Conservation (phyloP, 2,113 vertebrate genomes). For the Vulpes ferrilata region DNA sequence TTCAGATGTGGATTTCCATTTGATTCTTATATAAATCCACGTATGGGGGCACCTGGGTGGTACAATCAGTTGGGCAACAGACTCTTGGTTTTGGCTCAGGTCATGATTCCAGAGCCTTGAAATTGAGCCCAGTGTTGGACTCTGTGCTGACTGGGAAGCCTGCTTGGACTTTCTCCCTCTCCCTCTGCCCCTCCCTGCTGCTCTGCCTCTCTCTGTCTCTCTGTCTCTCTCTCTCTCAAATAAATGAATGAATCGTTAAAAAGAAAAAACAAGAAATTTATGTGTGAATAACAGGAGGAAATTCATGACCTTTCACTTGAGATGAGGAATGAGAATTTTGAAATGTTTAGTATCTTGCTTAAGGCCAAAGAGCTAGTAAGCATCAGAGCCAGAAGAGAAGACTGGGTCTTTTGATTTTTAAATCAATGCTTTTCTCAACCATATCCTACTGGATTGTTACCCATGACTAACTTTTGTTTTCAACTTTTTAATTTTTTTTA, state of each 20-base stretch:
- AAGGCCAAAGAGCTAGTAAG: background rate
- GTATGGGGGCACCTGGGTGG: background rate
- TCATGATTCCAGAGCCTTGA: background rate
- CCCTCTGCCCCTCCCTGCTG: background rate
- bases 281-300: background rate
- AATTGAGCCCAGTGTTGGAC: background rate
- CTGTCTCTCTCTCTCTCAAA: background rate
- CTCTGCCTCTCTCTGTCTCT: background rate
- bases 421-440: background rate
- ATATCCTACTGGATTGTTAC: background rate
- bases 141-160: background rate
- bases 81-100: background rate
- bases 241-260: background rate
- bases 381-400: background rate
- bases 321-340: background rate
- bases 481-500: too few species aligned
- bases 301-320: background rate
- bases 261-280: background rate
- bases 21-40: background rate
- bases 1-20: background rate
- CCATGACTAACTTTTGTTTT: background rate
- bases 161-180: background rate
- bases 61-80: background rate
- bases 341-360: background rate
- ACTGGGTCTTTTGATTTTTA: background rate